A percentile compares a stretch with the other conserved stretches of the same genome.
These are phyloP conservation scores for Panulirus ornatus DNA, from an alignment of 1,140 invertebrate genomes.

Conservation along the genomic window DNA sequence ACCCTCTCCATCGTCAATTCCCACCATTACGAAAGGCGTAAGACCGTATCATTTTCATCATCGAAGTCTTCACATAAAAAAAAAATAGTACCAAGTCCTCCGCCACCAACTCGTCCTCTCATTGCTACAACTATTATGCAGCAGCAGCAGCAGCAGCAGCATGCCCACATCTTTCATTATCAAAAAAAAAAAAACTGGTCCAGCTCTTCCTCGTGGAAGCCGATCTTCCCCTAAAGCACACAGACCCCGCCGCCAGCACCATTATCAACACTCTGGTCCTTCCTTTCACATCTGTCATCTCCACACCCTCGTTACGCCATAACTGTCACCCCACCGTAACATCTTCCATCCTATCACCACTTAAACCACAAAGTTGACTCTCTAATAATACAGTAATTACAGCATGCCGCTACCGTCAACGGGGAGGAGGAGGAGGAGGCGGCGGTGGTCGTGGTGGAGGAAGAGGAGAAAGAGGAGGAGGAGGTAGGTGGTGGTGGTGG, in stretches of 20 bases:
- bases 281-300: slow-evolving; percentile 6
- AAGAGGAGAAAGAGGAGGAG: not conserved
- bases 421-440: slow-evolving; percentile 6
- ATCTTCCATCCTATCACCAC: slow-evolving; percentile 54
- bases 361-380: slow-evolving; percentile 64
- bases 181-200: no score
- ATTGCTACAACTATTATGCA: not conserved
- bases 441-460: not conserved
- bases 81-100: no score
- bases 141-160: not conserved
- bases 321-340: slow-evolving; percentile 52
- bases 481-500: not conserved
- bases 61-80: no score
- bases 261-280: not conserved
- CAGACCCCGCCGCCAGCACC: not conserved
- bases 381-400: slow-evolving; percentile 66
- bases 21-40: not conserved
- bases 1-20: not conserved
- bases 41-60: no score
- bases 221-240: not conserved
- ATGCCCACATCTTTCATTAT: slow-evolving; percentile 17
- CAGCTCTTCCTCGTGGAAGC: no score
- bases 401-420: slow-evolving; percentile 50
- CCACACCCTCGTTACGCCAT: slow-evolving; percentile 29
- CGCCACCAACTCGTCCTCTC: no score